Evolutionary conservation across 2,888 invertebrate species (phyloP).

Genomic region (Eupithecia subumbrata): DNA sequence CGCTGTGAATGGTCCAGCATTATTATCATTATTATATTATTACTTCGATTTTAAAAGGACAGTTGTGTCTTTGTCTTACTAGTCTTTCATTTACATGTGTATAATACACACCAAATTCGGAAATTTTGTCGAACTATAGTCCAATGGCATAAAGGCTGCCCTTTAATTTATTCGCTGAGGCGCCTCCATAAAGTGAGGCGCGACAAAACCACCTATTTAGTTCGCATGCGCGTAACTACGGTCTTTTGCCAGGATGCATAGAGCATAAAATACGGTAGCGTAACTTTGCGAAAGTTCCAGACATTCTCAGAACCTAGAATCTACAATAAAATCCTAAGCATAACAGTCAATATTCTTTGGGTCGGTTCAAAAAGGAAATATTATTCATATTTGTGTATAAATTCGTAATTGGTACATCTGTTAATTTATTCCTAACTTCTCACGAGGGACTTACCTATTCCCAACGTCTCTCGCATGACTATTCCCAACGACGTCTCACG

Average conservation of each 20-base stretch:
- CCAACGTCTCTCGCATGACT: no score
- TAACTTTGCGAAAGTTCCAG: neutral
- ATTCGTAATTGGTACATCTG: no score
- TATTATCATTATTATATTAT: no score
- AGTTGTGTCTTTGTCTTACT: neutral
- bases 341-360: neutral
- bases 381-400: neutral
- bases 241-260: neutral
- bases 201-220: neutral
- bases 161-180: neutral
- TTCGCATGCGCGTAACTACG: conserved; percentile 4
- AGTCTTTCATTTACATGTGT: neutral
- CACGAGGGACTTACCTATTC: no score
- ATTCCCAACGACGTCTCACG: no score
- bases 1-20: no score
- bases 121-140: neutral
- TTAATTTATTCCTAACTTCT: no score
- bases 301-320: neutral
- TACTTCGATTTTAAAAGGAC: neutral
- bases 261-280: neutral
- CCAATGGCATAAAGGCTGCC: neutral
- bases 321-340: neutral
- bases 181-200: neutral
- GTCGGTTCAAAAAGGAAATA: neutral
- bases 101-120: neutral